These are phyloP conservation scores for Varecia variegata DNA, from an alignment of 2,797 vertebrate species.

Conservation along the genomic window DNA sequence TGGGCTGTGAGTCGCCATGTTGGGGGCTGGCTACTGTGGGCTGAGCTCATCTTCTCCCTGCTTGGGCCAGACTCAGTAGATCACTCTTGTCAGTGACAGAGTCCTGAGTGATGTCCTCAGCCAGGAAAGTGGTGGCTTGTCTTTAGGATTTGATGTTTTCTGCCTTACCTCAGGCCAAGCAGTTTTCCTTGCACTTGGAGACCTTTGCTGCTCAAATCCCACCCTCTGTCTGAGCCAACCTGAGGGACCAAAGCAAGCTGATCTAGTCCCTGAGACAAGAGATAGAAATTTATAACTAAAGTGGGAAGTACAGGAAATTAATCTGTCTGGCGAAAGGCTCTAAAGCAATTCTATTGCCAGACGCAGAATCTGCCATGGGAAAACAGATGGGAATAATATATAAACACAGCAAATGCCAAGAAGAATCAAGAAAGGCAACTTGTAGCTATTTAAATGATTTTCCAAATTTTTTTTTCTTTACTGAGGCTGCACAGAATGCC, in stretches of 20 bases:
- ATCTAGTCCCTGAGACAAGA: not conserved
- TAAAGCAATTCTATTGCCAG: conserved; percentile 28
- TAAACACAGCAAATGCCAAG: not conserved
- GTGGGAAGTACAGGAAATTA: not conserved
- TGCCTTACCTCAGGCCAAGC: not conserved
- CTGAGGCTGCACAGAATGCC: not conserved
- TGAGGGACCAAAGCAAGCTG: not conserved
- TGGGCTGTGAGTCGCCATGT: too few species aligned
- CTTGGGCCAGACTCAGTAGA: fast-evolving
- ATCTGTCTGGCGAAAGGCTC: conserved; percentile 41
- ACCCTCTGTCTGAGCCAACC: not conserved
- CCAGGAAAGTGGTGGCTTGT: not conserved
- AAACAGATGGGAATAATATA: conserved; percentile 61
- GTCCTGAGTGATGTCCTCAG: not conserved
- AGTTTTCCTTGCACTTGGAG: not conserved
- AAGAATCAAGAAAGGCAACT: not conserved
- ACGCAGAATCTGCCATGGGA: not conserved
- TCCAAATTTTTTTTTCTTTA: not conserved
- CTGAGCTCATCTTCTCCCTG: not conserved
- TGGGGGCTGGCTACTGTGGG: fast-evolving
- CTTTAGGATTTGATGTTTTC: not conserved
- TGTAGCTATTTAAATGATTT: conserved; percentile 22
- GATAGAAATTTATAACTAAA: not conserved
- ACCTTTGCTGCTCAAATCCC: not conserved
- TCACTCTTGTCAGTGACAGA: not conserved